Evolutionary conservation across 2,888 invertebrate species (phyloP).

Genomic region (Andrena dorsata): DNA sequence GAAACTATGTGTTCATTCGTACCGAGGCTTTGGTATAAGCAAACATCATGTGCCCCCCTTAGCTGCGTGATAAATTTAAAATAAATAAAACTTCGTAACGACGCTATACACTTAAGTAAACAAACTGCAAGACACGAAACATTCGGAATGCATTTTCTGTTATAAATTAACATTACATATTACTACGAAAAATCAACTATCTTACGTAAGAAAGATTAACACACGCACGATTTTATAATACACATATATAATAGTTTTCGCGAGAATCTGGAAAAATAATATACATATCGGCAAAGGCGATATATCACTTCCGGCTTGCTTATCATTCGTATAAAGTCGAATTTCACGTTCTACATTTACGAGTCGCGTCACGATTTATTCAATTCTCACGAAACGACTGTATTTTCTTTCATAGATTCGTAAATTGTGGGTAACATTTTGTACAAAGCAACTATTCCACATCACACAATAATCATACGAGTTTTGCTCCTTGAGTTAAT

Average conservation of each 20-base stretch:
- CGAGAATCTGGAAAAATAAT: conserved; percentile 31
- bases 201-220: conserved; percentile 17
- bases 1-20: conserved; percentile 55
- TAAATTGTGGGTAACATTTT: conserved; percentile 42
- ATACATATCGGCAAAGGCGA: conserved; percentile 20
- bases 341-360: conserved; percentile 26
- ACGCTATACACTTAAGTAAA: conserved; percentile 21
- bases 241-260: conserved; percentile 21
- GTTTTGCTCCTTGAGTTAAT: conserved; percentile 41
- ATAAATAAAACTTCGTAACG: conserved; percentile 10
- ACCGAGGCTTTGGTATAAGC: conserved; percentile 47
- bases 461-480: conserved; percentile 46
- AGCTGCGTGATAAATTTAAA: conserved; percentile 14
- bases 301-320: conserved; percentile 11
- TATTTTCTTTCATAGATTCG: conserved; percentile 11
- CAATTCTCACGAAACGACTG: conserved; percentile 24
- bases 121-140: conserved; percentile 10
- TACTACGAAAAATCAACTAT: conserved; percentile 17
- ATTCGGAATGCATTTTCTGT: conserved; percentile 51
- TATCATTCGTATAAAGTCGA: conserved; percentile 22
- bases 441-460: conserved; percentile 55
- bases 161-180: conserved; percentile 24
- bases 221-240: conserved; percentile 42
- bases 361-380: conserved; percentile 12
- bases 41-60: conserved; percentile 20